Conservation (phyloP, 2,888 invertebrate genomes). For the Pyrrhia umbra region DNA sequence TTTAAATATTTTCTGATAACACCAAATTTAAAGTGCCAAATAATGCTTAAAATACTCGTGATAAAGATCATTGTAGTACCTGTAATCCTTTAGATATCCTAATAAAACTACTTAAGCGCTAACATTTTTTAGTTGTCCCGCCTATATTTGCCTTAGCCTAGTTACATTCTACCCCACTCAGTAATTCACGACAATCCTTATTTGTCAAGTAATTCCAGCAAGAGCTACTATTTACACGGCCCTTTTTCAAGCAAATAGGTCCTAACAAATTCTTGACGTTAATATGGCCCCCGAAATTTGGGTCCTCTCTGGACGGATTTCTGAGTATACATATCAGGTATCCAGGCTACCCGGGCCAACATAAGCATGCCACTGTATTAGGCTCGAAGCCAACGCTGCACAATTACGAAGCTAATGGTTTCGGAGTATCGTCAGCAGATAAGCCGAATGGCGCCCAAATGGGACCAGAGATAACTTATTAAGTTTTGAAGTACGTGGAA, state of each 20-base stretch:
- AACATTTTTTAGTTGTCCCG: constrained; percentile 2
- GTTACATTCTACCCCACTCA: constrained; percentile 17
- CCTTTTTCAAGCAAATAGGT: constrained; percentile 40
- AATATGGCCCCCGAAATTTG: constrained; percentile 22
- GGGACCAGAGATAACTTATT: constrained; percentile 47
- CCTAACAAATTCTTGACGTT: constrained; percentile 32
- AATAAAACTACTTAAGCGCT: constrained; percentile 21
- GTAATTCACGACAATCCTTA: constrained; percentile 45
- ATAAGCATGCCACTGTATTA: constrained; percentile 68
- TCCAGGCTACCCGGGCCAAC: constrained; percentile 24
- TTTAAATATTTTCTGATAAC: not conserved
- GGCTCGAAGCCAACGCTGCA: constrained; percentile 74
- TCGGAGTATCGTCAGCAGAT: constrained; percentile 59
- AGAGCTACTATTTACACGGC: constrained; percentile 28
- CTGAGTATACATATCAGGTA: constrained; percentile 52
- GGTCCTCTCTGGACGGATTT: constrained; percentile 31
- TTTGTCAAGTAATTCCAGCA: constrained; percentile 46
- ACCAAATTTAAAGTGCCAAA: not conserved
- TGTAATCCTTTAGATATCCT: not conserved
- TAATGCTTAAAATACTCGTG: not conserved
- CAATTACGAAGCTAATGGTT: constrained; percentile 72
- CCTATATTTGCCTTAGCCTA: constrained; percentile 14
- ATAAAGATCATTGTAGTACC: constrained; percentile 9
- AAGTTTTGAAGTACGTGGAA: constrained; percentile 27
- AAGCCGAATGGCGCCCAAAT: constrained; percentile 51